These are phyloP conservation scores for Eilema depressum DNA, from an alignment of 2,888 invertebrate genomes.

Conservation along the genomic window DNA sequence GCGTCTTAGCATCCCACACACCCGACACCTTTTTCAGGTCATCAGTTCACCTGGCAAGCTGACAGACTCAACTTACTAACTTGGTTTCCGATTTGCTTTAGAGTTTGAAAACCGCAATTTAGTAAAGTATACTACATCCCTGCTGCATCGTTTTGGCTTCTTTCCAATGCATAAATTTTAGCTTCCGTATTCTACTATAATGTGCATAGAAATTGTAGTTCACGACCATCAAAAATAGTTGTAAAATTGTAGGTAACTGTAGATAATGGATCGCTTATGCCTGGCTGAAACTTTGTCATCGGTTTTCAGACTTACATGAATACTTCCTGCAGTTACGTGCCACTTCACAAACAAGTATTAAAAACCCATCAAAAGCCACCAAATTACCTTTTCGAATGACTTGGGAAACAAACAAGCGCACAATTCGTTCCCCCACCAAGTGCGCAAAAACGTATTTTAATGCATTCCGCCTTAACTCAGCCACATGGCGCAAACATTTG, in stretches of 20 bases:
- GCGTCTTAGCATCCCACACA: too few species aligned
- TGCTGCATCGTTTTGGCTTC: not conserved
- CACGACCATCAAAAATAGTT: not conserved
- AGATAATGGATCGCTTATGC: too few species aligned
- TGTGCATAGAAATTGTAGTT: not conserved
- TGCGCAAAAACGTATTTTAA: conserved; percentile 12
- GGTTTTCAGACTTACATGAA: too few species aligned
- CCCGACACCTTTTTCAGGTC: too few species aligned
- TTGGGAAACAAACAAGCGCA: not conserved
- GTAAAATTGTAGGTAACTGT: not conserved
- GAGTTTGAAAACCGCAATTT: not conserved
- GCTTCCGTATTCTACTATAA: not conserved
- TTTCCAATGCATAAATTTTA: conserved; percentile 2
- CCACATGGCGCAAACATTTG: conserved; percentile 28
- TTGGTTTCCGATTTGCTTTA: not conserved
- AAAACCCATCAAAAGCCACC: not conserved
- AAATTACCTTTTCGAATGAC: not conserved
- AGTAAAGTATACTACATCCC: not conserved
- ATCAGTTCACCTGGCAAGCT: not conserved
- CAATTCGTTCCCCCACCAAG: conserved; percentile 5
- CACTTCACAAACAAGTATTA: not conserved
- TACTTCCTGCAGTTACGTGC: too few species aligned
- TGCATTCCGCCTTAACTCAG: conserved; percentile 6
- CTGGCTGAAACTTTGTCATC: too few species aligned
- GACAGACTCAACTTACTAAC: not conserved